Evolutionary conservation across 2,888 invertebrate species (phyloP).

Genomic region (Drosophila leonis): DNA sequence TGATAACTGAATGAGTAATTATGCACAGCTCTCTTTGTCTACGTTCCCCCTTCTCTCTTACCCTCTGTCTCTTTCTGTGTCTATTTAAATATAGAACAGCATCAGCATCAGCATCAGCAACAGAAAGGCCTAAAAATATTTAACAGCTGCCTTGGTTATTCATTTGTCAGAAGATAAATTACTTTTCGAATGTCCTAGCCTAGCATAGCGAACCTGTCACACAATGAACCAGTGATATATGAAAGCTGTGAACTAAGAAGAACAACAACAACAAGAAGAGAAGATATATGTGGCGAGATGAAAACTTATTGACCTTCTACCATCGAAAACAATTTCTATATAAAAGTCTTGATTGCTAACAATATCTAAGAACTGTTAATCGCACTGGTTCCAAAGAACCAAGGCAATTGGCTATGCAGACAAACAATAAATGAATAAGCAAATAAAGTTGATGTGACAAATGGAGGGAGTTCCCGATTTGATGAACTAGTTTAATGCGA

Average conservation of each 20-base stretch:
- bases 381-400: neutral
- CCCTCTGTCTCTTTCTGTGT: neutral
- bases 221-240: constrained; percentile 60
- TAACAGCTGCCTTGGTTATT: constrained; percentile 5
- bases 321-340: neutral
- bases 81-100: constrained; percentile 1
- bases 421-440: neutral
- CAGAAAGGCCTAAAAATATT: neutral
- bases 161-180: constrained; percentile 56
- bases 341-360: neutral
- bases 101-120: neutral
- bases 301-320: neutral
- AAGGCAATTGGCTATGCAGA: neutral
- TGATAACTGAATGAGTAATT: constrained; percentile 48
- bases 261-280: neutral
- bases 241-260: neutral
- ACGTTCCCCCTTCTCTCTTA: neutral
- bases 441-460: neutral
- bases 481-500: no score
- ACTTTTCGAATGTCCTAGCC: constrained; percentile 23
- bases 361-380: neutral
- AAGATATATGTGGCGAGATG: neutral
- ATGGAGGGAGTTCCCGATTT: neutral
- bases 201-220: neutral
- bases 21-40: neutral